These are phyloP conservation scores for Siphamia tubifer DNA, from an alignment of 2,113 vertebrate genomes.

Conservation along the genomic window DNA sequence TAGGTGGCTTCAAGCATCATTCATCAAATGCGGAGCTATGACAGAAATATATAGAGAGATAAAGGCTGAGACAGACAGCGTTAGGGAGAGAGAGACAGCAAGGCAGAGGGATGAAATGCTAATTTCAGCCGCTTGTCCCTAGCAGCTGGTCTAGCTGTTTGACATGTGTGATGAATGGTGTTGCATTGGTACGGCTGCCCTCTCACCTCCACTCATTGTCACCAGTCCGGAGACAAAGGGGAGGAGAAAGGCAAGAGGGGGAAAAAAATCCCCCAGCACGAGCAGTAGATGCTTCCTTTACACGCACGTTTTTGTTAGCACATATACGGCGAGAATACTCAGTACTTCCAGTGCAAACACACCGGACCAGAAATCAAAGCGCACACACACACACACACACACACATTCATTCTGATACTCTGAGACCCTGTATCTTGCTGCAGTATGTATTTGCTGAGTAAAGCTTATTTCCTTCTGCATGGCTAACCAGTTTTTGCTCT, in stretches of 20 bases:
- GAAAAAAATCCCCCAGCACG: conserved; percentile 67
- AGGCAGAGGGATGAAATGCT: conserved; percentile 87
- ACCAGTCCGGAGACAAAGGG: conserved; percentile 84
- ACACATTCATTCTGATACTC: conserved; percentile 16
- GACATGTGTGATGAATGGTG: conserved; percentile 97
- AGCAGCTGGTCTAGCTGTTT: conserved; percentile 91
- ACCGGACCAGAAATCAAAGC: conserved; percentile 18
- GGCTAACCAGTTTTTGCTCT: conserved; percentile 31
- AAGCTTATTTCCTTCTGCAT: conserved; percentile 49
- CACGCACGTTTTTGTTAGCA: not conserved
- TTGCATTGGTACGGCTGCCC: conserved; percentile 91
- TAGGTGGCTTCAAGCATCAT: conserved; percentile 30
- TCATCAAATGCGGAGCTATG: conserved; percentile 47
- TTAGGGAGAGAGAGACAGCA: conserved; percentile 52
- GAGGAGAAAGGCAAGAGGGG: conserved; percentile 49
- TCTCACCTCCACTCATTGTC: conserved; percentile 90
- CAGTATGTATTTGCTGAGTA: conserved; percentile 67
- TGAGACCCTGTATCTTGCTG: conserved; percentile 44
- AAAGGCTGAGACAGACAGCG: conserved; percentile 68
- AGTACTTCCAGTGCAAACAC: not conserved
- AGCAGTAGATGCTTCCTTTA: conserved; percentile 89
- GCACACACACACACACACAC: conserved; percentile 21
- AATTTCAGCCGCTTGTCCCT: conserved; percentile 84
- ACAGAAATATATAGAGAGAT: conserved; percentile 54
- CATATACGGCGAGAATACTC: not conserved